Evolutionary conservation across 2,797 vertebrate genomes (phyloP).

Genomic region (Hephaestus fuliginosus): DNA sequence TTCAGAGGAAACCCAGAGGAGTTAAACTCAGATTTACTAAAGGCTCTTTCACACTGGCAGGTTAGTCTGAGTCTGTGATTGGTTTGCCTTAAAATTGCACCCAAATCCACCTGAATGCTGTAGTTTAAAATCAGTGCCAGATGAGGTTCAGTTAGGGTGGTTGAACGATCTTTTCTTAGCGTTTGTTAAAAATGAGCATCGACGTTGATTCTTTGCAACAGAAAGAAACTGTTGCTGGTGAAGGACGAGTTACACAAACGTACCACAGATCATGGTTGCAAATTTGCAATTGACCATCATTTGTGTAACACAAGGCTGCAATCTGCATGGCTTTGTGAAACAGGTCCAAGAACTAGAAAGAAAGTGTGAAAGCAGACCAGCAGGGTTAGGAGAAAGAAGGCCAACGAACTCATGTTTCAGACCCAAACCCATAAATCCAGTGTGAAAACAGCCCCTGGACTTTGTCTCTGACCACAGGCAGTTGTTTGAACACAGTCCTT

Average conservation of each 20-base stretch:
- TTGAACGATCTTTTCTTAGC: neutral
- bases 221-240: neutral
- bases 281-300: neutral
- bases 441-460: conserved; percentile 43
- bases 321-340: neutral
- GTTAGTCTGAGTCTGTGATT: conserved; percentile 23
- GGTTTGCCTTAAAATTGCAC: neutral
- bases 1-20: conserved; percentile 11
- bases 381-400: neutral
- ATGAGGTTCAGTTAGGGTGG: neutral
- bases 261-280: neutral
- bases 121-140: neutral
- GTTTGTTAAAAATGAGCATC: neutral
- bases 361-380: conserved; percentile 6
- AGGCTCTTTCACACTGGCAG: conserved; percentile 40
- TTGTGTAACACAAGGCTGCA: neutral
- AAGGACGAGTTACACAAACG: neutral
- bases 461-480: conserved; percentile 30
- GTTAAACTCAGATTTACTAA: neutral
- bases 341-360: neutral
- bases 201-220: neutral
- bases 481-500: conserved; percentile 29
- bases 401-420: neutral
- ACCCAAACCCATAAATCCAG: conserved; percentile 29
- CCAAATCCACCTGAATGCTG: neutral